A percentile compares a stretch with the other conserved stretches of the same genome.
Conservation (phyloP, 2,888 invertebrate genomes). For the Pediacus dermestoides region DNA sequence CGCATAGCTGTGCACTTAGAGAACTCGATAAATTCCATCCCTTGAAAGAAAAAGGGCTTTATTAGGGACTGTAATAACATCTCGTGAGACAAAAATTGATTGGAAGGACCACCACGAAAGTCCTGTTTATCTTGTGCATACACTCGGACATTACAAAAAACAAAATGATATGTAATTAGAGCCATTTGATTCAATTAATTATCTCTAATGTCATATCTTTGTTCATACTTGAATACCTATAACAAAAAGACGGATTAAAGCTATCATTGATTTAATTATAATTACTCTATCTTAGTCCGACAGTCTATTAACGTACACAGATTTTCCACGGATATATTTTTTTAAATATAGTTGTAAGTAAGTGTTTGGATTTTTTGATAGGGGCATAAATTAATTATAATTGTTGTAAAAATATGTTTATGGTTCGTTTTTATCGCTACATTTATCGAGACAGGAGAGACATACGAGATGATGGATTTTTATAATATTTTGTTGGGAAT, state of each 20-base stretch:
- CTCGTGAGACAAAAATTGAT: constrained; percentile 2
- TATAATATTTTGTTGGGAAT: constrained; percentile 1
- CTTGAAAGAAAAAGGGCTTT: constrained; percentile 2
- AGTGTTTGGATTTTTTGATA: not conserved
- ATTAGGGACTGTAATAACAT: constrained; percentile 1
- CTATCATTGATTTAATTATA: not conserved
- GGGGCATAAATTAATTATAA: not conserved
- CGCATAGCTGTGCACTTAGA: constrained; percentile 6
- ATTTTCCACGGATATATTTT: no score
- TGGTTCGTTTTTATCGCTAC: not conserved
- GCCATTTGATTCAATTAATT: constrained; percentile 2
- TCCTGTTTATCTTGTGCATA: not conserved
- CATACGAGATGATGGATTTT: constrained; percentile 1
- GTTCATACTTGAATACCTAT: constrained; percentile 1
- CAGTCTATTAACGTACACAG: no score
- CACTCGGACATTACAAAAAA: not conserved
- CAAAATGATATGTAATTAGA: constrained; percentile 1
- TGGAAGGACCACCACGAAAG: constrained; percentile 2
- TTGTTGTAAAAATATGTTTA: not conserved
- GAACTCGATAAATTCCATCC: constrained; percentile 4
- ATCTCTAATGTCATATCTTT: not conserved
- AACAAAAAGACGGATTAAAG: not conserved
- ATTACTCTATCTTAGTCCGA: no score
- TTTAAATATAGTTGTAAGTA: not conserved
- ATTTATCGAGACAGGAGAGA: not conserved